These are phyloP conservation scores for Drosophila melanica DNA, from an alignment of 1,140 invertebrate genomes.

Conservation along the genomic window DNA sequence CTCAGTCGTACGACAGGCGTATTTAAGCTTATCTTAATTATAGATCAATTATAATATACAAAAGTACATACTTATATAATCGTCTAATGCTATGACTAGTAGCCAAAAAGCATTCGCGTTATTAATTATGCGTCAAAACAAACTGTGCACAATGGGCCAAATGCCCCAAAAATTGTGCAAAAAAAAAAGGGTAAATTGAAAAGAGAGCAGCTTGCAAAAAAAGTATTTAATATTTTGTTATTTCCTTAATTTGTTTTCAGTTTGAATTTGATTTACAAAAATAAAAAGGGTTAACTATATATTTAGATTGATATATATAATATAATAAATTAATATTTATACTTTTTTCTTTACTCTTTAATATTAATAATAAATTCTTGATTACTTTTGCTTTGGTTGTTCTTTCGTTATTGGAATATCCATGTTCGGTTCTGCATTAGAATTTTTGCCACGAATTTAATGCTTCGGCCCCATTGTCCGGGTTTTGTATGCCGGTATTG, in stretches of 20 bases:
- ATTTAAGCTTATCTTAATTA: constrained; percentile 78
- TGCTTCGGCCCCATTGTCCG: neutral
- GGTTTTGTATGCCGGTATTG: constrained; percentile 32
- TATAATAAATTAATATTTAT: no score
- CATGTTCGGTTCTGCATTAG: no score
- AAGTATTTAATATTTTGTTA: no score
- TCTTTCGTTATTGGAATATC: neutral
- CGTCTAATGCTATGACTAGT: constrained; percentile 38
- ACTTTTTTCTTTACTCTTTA: no score
- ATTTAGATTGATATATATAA: no score
- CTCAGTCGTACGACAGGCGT: constrained; percentile 26
- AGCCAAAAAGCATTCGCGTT: constrained; percentile 29
- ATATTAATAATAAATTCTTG: no score
- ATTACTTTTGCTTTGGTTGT: neutral
- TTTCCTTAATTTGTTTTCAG: no score
- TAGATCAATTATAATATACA: constrained; percentile 73
- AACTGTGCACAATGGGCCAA: neutral
- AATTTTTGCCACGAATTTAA: neutral
- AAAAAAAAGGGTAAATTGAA: neutral
- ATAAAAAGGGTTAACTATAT: no score
- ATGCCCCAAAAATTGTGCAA: neutral
- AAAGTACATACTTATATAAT: constrained; percentile 28
- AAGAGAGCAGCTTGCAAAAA: no score
- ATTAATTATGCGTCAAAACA: constrained; percentile 50
- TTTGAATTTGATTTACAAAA: no score